These are phyloP conservation scores for Galbula dea DNA, from an alignment of 2,113 vertebrate species.

Conservation along the genomic window DNA sequence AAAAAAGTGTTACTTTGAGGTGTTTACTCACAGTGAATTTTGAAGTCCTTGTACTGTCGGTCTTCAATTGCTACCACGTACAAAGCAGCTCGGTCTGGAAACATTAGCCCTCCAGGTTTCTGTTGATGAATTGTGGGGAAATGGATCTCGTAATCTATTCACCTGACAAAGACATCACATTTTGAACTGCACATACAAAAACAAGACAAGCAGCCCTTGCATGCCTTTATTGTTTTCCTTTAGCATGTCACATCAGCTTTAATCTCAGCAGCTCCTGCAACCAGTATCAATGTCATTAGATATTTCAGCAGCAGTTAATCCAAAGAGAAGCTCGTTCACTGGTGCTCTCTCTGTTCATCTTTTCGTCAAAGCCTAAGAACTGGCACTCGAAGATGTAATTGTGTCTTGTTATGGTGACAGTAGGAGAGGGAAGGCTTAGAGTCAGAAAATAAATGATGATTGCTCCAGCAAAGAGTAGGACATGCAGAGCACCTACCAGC, in stretches of 20 bases:
- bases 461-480: not conserved
- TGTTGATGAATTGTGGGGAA: slow-evolving; percentile 86
- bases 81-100: slow-evolving; percentile 95
- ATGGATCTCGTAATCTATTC: slow-evolving; percentile 84
- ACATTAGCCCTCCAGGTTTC: slow-evolving; percentile 98
- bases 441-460: not conserved
- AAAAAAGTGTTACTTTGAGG: not conserved
- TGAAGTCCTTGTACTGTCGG: slow-evolving; percentile 99
- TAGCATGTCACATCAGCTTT: slow-evolving; percentile 51
- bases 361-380: not conserved
- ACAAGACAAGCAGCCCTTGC: slow-evolving; percentile 69
- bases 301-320: not conserved
- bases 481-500: slow-evolving; percentile 82
- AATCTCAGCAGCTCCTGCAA: slow-evolving; percentile 20
- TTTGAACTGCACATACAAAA: slow-evolving; percentile 81
- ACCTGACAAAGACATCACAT: slow-evolving; percentile 85
- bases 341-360: not conserved
- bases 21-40: slow-evolving; percentile 92
- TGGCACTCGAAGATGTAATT: not conserved
- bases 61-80: slow-evolving; percentile 98
- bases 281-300: not conserved
- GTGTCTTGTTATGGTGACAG: not conserved
- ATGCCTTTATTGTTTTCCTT: slow-evolving; percentile 53
- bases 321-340: not conserved
- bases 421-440: not conserved